Base-by-base conservation (phyloP, 2,797 vertebrate genomes). In the Pseudomugil tenellus region DNA sequence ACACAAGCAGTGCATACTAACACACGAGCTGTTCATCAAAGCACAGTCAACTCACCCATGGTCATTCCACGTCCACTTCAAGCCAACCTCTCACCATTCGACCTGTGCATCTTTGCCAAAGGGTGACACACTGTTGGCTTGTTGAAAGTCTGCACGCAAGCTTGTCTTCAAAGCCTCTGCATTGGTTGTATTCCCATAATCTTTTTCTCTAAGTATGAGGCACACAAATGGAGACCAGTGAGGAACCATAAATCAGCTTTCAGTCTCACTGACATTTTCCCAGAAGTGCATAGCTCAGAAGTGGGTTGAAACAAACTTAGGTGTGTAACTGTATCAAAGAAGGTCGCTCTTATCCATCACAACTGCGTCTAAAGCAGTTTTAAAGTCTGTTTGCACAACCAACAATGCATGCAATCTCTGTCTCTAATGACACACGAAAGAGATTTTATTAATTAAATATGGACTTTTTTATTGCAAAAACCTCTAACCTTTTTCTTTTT, bases 121-220 rank as follows among this genome's bases (percentile, higher is more conserved):
- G 23, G 51, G 51, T 28, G 5, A 53, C 51, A 28, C 25, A 53
- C 23, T 28, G 19, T 26, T 37, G 34, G 55, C n/a, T 58, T 58
- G n/a, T 25, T 37, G 21, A 21, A 58, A 17, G 34, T 17, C 55
- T 53, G 26, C 25, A 28, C 25, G 25, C 51, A 53, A 28, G 51
- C 23, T 6, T 26, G 14, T 28, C 51, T 37, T 23, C 32, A 58
- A 39, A 37, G 32, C 21, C 34, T 23, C 19, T 2, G 31, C 31
- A 14, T 35, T 25, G 48, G 48, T 51, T 51, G 48, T 23, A 25
- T 25, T 51, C 48, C 48, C 48, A 51, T 51, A 51, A 51, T 25
- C 48, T 11, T 49, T 46, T 12, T 35, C 16, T 60, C n/a, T 25
- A 51, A 53, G 51, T 52, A 37, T 53, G 35, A 63, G 51, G 32